Evolutionary conservation across 2,113 vertebrate species (phyloP).

Genomic region (Manacus vitellinus): DNA sequence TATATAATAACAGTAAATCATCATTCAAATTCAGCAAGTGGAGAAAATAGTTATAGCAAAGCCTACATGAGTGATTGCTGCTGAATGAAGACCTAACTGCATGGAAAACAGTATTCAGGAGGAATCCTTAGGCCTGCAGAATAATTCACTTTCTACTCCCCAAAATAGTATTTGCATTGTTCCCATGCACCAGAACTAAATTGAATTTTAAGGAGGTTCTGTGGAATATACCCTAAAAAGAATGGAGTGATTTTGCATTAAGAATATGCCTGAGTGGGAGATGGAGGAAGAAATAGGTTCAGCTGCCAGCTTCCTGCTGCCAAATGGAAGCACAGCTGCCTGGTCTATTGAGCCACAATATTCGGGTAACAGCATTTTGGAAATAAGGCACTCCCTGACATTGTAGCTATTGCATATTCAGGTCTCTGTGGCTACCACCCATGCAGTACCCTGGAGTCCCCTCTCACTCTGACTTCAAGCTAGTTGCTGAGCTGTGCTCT

Average conservation of each 20-base stretch:
- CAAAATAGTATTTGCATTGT: background rate
- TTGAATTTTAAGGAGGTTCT: constrained; percentile 44
- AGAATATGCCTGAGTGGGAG: background rate
- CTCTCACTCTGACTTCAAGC: background rate
- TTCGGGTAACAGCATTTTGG: background rate
- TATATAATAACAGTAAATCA: background rate
- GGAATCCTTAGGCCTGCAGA: constrained; percentile 3
- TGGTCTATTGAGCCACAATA: background rate
- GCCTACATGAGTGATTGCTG: background rate
- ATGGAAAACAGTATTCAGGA: background rate
- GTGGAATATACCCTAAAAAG: background rate
- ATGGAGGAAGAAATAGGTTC: background rate
- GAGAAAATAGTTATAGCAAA: background rate
- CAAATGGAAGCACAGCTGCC: constrained; percentile 12
- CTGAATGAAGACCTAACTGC: background rate
- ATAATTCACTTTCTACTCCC: background rate
- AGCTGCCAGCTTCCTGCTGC: constrained; percentile 35
- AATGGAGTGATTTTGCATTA: constrained; percentile 19
- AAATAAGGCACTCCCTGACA: background rate
- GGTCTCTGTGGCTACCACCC: background rate
- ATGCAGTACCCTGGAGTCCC: accelerated
- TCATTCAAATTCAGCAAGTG: background rate
- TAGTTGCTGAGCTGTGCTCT: background rate
- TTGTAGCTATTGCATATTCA: background rate
- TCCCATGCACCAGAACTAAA: constrained; percentile 38